Evolutionary conservation across 1,140 invertebrate genomes (phyloP).

Genomic region (Conopomorpha cramerella): DNA sequence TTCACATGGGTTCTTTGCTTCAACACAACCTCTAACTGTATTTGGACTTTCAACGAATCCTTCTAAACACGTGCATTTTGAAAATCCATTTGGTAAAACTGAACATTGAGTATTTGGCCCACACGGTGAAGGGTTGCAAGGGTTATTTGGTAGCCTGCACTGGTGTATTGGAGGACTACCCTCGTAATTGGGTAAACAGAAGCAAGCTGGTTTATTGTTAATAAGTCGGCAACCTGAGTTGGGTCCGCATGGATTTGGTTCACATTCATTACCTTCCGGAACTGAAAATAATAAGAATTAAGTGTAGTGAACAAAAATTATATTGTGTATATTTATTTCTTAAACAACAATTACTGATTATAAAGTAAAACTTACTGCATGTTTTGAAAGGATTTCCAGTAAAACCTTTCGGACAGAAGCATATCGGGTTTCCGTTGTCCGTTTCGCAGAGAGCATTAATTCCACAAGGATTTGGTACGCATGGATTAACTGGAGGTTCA

Average conservation of each 20-base stretch:
- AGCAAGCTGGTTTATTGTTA: conserved; percentile 73
- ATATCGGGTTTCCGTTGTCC: conserved; percentile 85
- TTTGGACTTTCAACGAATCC: conserved; percentile 86
- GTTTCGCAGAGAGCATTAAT: conserved; percentile 81
- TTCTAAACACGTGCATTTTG: conserved; percentile 83
- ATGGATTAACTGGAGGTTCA: conserved; percentile 70
- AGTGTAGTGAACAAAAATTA: conserved; percentile 1
- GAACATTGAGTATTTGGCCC: conserved; percentile 87
- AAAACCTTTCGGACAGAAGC: conserved; percentile 85
- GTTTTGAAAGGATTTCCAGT: conserved; percentile 91
- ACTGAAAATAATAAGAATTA: conserved; percentile 61
- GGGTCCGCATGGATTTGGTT: conserved; percentile 81
- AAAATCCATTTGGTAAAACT: conserved; percentile 78
- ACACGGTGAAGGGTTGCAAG: conserved; percentile 84
- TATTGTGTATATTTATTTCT: conserved; percentile 3
- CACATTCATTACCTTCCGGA: conserved; percentile 83
- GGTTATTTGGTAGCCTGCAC: conserved; percentile 71
- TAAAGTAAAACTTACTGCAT: conserved; percentile 75
- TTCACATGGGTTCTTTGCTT: conserved; percentile 77
- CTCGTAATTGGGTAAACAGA: conserved; percentile 87
- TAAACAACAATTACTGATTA: conserved; percentile 1
- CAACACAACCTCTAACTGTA: conserved; percentile 81
- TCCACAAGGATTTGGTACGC: conserved; percentile 84
- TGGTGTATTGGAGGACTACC: conserved; percentile 76
- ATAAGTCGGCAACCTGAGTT: conserved; percentile 80